Percentiles rank a stretch among this genome's conserved stretches.
phyloP scores from a whole-genome alignment of 2,888 invertebrate species.

The Arge pagana region DNA sequence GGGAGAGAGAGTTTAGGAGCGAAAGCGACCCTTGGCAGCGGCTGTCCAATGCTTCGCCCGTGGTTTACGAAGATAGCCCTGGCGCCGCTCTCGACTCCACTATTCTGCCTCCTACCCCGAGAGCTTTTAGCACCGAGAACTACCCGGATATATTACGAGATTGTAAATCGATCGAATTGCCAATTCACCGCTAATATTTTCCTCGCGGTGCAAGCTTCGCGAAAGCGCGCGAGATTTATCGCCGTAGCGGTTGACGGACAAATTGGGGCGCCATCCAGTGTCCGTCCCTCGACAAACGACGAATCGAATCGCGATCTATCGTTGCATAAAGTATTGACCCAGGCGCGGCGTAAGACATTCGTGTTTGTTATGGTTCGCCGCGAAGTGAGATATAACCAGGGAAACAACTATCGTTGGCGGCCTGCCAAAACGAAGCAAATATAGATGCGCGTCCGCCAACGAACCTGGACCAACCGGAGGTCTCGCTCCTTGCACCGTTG shows the following conservation, averaged over 20 bases:
- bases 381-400: slow-evolving; percentile 51
- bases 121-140: too few species aligned
- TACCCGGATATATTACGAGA: too few species aligned
- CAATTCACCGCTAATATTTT: too few species aligned
- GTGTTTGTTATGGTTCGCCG: slow-evolving; percentile 55
- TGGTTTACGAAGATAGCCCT: slow-evolving; percentile 10
- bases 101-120: background rate
- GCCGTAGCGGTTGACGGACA: too few species aligned
- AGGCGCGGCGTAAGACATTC: slow-evolving; percentile 54
- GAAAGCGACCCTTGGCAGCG: background rate
- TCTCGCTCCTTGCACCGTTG: slow-evolving; percentile 3
- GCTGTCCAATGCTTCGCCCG: slow-evolving; percentile 23
- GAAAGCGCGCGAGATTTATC: too few species aligned
- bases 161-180: too few species aligned
- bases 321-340: slow-evolving; percentile 47
- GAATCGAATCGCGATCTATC: slow-evolving; percentile 32
- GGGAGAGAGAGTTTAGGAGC: too few species aligned
- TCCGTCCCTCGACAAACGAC: background rate
- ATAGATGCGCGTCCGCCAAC: slow-evolving; percentile 37
- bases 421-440: slow-evolving; percentile 49
- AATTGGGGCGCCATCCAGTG: too few species aligned
- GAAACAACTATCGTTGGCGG: slow-evolving; percentile 53
- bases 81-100: slow-evolving; percentile 28
- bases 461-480: too few species aligned
- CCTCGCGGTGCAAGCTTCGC: too few species aligned